Percentiles rank a stretch among this genome's conserved stretches.
These are phyloP conservation scores for Bombyx huttoni DNA, from an alignment of 2,888 invertebrate species.

Conservation along the genomic window DNA sequence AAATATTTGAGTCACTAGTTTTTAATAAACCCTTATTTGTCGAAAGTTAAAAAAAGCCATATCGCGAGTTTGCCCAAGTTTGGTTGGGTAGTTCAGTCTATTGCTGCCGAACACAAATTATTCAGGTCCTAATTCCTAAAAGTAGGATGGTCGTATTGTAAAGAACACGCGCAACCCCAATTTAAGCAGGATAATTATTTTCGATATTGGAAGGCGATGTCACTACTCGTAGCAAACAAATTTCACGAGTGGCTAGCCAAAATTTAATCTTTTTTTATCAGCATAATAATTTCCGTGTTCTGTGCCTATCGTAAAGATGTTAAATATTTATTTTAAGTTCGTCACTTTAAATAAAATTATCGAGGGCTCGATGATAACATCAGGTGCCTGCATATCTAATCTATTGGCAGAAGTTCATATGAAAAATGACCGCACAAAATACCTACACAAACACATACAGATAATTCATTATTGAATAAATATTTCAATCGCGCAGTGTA, in stretches of 20 bases:
- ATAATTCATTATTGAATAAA: background rate
- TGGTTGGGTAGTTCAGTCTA: too few relatives aligned
- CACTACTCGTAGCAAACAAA: background rate
- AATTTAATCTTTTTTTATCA: constrained; percentile 10
- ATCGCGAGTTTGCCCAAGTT: too few relatives aligned
- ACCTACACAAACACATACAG: background rate
- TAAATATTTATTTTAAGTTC: background rate
- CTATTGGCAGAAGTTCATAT: background rate
- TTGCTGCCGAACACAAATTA: too few relatives aligned
- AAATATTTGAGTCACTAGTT: too few relatives aligned
- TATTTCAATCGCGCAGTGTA: background rate
- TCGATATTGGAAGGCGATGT: background rate
- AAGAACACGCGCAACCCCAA: too few relatives aligned
- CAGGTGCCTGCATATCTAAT: constrained; percentile 4
- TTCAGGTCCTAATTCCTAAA: too few relatives aligned
- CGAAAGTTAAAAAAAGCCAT: too few relatives aligned
- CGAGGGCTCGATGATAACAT: background rate
- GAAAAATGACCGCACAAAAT: too few relatives aligned
- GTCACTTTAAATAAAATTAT: background rate
- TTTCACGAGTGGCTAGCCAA: background rate
- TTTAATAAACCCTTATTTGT: too few relatives aligned
- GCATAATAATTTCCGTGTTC: constrained; percentile 7
- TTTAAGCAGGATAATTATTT: too few relatives aligned
- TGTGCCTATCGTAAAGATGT: constrained; percentile 1
- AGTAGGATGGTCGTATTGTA: too few relatives aligned